Evolutionary conservation across 1,140 invertebrate species (phyloP), one percentile per base, ranked within the genome.

Genomic region (Zaprionus capensis): DNA sequence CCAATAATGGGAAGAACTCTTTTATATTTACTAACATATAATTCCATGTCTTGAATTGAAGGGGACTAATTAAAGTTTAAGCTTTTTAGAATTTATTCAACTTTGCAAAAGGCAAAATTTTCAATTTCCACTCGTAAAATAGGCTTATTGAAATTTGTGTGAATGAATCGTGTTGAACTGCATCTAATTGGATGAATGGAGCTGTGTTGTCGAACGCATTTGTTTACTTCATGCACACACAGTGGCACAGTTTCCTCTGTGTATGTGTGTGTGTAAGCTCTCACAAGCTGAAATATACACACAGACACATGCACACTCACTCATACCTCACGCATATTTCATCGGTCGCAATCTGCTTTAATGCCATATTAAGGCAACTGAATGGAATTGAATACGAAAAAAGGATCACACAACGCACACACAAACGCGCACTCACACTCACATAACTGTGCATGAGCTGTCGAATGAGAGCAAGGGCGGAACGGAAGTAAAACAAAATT

Each of bases 301-400:
- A 51, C 62, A 55, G 59, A 44, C 64, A 65, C 46, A 61, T 49
- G 34, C 49, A 53, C 36, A 17, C 26, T 36, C 34, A 55, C 14
- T 61, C 49, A 64, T 65, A 51, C 11, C 41, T 17, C 24, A 56
- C 49, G 24, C 36, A 46, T 49, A 55, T 11, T 61, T 75, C 41
- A 64, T 68, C 67, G 66, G 20, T 58, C 51, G 55, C 80, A 80
- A 87, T 82, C 82, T 87, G 76, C 76, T 74, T 82, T 87, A 87
- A 87, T 87, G 73, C 77, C 80, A 78, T 83, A 82, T 80, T 80
- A 87, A 80, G 83, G 80, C 57, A 83, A 57, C 77, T 87, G 83
- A 86, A 87, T 83, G 84, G 83, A 87, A 83, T 87, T 83, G 80
- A 87, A 87, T 82, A 83, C 44, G 68, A 57, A 78, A 86, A 74